These are phyloP conservation scores for Chaetorhynchus papuensis DNA, from an alignment of 2,113 vertebrate genomes.

Conservation along the genomic window DNA sequence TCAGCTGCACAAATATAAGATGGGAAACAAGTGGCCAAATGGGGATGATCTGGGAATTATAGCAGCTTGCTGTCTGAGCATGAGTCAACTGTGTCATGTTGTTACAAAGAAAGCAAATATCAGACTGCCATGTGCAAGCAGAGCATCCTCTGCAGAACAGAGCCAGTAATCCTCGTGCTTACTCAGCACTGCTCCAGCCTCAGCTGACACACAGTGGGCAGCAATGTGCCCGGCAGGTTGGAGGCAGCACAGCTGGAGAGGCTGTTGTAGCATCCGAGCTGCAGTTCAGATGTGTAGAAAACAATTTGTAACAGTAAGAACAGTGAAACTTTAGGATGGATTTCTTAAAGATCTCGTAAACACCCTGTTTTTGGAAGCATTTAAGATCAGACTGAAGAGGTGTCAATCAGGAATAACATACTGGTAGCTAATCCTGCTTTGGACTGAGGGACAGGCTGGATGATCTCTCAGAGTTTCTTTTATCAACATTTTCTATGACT, in stretches of 20 bases:
- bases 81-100: slow-evolving; percentile 37
- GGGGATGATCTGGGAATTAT: slow-evolving; percentile 35
- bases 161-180: not conserved
- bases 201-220: not conserved
- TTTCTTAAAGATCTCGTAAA: not conserved
- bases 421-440: not conserved
- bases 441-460: not conserved
- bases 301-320: not conserved
- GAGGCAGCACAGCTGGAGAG: not conserved
- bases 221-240: not conserved
- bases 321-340: not conserved
- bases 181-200: not conserved
- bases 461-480: not conserved
- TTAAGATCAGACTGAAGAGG: not conserved
- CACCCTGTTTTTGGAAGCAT: not conserved
- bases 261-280: not conserved
- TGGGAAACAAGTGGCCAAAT: slow-evolving; percentile 5
- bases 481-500: not conserved
- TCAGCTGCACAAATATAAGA: slow-evolving; percentile 42
- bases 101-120: slow-evolving; percentile 49
- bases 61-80: slow-evolving; percentile 1
- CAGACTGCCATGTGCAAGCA: not conserved
- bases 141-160: not conserved
- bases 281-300: not conserved
- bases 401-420: not conserved